A percentile compares a stretch with the other conserved stretches of the same genome.
Conservation (phyloP, 2,888 invertebrate species). For the Hirtodrosophila alboralis region DNA sequence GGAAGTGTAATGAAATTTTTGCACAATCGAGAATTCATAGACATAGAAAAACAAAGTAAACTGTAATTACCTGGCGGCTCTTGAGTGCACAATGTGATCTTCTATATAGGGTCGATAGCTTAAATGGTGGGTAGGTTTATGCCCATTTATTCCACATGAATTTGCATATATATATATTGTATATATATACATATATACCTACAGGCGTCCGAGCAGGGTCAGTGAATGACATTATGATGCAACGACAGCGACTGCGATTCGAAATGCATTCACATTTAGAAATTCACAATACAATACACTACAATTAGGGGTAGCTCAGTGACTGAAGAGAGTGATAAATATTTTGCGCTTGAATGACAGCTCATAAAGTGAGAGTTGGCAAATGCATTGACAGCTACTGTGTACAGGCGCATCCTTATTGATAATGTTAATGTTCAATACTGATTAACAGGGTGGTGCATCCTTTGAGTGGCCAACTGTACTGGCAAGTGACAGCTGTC, state of each 20-base stretch:
- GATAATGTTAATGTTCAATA: conserved; percentile 54
- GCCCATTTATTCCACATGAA: conserved; percentile 70
- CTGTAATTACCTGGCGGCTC: conserved; percentile 60
- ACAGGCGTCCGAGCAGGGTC: conserved; percentile 19
- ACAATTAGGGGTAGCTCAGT: conserved; percentile 61
- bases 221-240: conserved; percentile 21
- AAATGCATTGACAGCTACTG: conserved; percentile 21
- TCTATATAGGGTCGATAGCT: conserved; percentile 2
- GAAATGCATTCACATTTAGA: conserved; percentile 33
- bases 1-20: conserved; percentile 50
- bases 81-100: conserved; percentile 32
- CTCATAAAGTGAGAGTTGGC: conserved; percentile 48
- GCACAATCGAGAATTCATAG: conserved; percentile 32
- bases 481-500: conserved; percentile 66
- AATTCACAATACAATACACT: conserved; percentile 39
- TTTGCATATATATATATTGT: conserved; percentile 48
- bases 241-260: conserved; percentile 12
- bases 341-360: conserved; percentile 70
- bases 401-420: conserved; percentile 30
- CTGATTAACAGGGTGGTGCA: conserved; percentile 48
- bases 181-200: conserved; percentile 2
- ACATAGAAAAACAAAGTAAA: conserved; percentile 39
- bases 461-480: conserved; percentile 61
- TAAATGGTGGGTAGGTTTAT: conserved; percentile 27
- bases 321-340: conserved; percentile 64